These are phyloP conservation scores for Passer domesticus DNA, from an alignment of 2,113 vertebrate species.

Conservation along the genomic window DNA sequence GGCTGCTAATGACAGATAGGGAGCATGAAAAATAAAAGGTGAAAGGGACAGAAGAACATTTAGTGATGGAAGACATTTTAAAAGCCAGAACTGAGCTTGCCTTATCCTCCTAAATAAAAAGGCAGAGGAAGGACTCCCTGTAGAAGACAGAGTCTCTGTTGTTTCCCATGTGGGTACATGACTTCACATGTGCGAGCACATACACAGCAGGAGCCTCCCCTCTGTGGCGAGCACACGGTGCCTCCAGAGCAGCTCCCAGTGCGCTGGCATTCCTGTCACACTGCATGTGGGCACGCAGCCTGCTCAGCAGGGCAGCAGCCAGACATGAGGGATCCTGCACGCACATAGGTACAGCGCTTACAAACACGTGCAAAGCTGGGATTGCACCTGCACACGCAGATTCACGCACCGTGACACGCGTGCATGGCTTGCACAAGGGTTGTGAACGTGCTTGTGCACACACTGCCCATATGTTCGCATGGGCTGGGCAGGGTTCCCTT, in stretches of 20 bases:
- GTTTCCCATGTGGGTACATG: not conserved
- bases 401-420: rapidly evolving
- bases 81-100: not conserved
- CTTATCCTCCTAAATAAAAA: not conserved
- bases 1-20: not conserved
- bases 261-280: rapidly evolving
- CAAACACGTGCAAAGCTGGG: not conserved
- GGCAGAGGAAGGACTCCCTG: not conserved
- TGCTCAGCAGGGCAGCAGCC: not conserved
- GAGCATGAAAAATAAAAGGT: not conserved
- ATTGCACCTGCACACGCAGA: not conserved
- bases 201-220: not conserved
- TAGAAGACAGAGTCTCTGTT: not conserved
- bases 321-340: rapidly evolving
- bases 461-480: not conserved
- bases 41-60: not conserved
- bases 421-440: rapidly evolving
- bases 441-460: not conserved
- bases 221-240: not conserved
- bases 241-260: not conserved
- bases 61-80: not conserved
- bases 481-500: not conserved
- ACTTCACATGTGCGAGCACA: not conserved
- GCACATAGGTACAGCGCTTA: rapidly evolving
- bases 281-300: rapidly evolving